Percentiles rank a stretch among this genome's conserved stretches.
phyloP scores from a whole-genome alignment of 2,797 vertebrate species.

The Mycteria americana region DNA sequence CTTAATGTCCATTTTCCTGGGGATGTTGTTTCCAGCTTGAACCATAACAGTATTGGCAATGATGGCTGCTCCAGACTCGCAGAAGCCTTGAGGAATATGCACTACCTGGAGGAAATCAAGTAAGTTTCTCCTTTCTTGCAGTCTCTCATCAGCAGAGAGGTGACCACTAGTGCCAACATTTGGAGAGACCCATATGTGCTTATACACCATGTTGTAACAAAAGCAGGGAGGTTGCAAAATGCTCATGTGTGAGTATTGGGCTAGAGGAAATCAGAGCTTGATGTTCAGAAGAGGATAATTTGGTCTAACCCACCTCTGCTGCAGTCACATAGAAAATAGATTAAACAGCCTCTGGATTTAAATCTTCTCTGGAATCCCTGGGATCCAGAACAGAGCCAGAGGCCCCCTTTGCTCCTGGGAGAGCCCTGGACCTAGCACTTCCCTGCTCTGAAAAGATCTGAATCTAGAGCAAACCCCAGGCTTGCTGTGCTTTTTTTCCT shows the following conservation, averaged over 20 bases:
- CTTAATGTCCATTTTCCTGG: background rate
- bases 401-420: background rate
- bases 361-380: background rate
- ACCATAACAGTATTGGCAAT: conserved; percentile 49
- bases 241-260: background rate
- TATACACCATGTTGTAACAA: background rate
- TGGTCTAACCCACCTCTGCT: background rate
- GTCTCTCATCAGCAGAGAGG: background rate
- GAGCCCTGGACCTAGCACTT: background rate
- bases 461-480: background rate
- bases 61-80: conserved; percentile 57
- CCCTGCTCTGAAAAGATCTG: background rate
- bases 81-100: conserved; percentile 65
- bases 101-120: conserved; percentile 77
- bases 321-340: background rate
- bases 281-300: background rate
- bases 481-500: background rate
- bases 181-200: background rate
- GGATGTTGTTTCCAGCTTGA: conserved; percentile 73
- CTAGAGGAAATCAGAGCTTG: background rate
- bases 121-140: conserved; percentile 63
- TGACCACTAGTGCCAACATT: background rate
- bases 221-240: background rate
- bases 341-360: background rate
- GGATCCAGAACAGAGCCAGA: background rate